Evolutionary conservation across 2,797 vertebrate species (phyloP).

Genomic region (Thaleichthys pacificus): DNA sequence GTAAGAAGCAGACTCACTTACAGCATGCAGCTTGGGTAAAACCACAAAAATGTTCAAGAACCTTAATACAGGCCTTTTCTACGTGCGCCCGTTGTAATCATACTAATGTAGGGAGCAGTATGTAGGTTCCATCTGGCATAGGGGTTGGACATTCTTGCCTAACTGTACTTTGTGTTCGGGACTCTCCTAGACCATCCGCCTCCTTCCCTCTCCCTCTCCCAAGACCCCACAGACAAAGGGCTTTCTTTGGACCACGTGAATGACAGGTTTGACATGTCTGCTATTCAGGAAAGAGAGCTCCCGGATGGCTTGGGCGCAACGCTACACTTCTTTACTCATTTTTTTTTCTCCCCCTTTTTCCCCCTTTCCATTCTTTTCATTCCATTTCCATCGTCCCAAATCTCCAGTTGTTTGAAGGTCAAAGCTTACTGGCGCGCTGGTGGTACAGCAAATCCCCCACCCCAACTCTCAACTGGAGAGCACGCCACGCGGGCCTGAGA

Average conservation of each 20-base stretch:
- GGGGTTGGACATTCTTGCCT: slow-evolving; percentile 31
- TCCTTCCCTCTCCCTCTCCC: slow-evolving; percentile 22
- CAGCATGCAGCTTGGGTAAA: neutral
- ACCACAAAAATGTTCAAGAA: neutral
- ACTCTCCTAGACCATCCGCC: slow-evolving; percentile 32
- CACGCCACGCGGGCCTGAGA: slow-evolving; percentile 38
- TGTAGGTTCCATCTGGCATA: slow-evolving; percentile 32
- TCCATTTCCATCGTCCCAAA: slow-evolving; percentile 41
- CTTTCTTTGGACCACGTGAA: slow-evolving; percentile 49
- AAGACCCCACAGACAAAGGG: slow-evolving; percentile 46
- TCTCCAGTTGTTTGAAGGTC: slow-evolving; percentile 56
- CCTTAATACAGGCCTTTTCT: too few species aligned
- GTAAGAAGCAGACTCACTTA: neutral
- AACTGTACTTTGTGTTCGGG: slow-evolving; percentile 33
- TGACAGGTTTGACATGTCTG: slow-evolving; percentile 59
- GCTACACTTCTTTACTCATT: slow-evolving; percentile 47
- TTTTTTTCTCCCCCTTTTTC: slow-evolving; percentile 17
- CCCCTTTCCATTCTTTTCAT: slow-evolving; percentile 23
- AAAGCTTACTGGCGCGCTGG: slow-evolving; percentile 42
- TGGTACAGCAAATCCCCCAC: slow-evolving; percentile 33
- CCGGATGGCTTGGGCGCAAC: slow-evolving; percentile 50
- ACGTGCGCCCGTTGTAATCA: neutral
- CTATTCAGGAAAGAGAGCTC: slow-evolving; percentile 53
- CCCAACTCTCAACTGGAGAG: slow-evolving; percentile 31
- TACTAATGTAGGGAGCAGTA: neutral